Evolutionary conservation across 2,797 vertebrate species (phyloP).

Genomic region (Thamnophis elegans): DNA sequence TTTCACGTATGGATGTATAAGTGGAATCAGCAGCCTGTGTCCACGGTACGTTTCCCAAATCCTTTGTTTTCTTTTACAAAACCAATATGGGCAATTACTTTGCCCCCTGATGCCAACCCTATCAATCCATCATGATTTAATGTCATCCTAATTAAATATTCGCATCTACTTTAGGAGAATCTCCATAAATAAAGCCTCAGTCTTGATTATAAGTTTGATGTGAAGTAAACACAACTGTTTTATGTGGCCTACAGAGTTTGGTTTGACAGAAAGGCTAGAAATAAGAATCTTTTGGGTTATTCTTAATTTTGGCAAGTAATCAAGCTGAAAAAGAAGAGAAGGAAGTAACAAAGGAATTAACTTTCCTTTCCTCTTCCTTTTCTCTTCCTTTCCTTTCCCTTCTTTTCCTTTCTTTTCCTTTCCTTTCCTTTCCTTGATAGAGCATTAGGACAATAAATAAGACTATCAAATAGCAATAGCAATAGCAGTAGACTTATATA

Average conservation of each 20-base stretch:
- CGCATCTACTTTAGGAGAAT: constrained; percentile 78
- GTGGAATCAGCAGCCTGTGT: constrained; percentile 80
- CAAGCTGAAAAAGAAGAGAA: constrained; percentile 64
- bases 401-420: constrained; percentile 6
- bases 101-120: constrained; percentile 81
- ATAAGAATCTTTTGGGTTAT: constrained; percentile 77
- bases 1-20: constrained; percentile 82
- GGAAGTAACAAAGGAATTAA: constrained; percentile 75
- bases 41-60: constrained; percentile 80
- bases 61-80: constrained; percentile 75
- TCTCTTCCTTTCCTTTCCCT: too few species aligned
- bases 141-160: constrained; percentile 83
- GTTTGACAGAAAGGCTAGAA: constrained; percentile 74
- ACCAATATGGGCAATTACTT: constrained; percentile 82
- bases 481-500: too few species aligned
- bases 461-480: constrained; percentile 45
- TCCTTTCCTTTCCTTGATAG: constrained; percentile 64
- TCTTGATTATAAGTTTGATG: constrained; percentile 75
- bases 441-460: constrained; percentile 66
- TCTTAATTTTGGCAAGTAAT: constrained; percentile 76
- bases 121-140: constrained; percentile 81
- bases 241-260: constrained; percentile 72
- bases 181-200: constrained; percentile 77
- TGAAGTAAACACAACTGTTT: constrained; percentile 74
- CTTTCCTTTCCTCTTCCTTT: neutral